These are phyloP conservation scores for Callyntrura sp. DNA, from an alignment of 2,888 invertebrate genomes.

Conservation along the genomic window DNA sequence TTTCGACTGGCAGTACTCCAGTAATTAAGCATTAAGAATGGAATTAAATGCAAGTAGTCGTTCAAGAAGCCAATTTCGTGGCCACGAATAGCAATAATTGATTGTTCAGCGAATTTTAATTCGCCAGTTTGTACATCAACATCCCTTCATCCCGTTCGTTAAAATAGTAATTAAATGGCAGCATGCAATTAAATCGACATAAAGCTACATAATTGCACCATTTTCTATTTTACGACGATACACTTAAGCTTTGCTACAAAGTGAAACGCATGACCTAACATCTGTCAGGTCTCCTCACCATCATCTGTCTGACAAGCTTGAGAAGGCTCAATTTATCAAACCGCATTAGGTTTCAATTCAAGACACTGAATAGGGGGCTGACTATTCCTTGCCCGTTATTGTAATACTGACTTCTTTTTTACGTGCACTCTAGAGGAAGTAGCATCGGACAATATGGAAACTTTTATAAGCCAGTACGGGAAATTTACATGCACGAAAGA, in stretches of 20 bases:
- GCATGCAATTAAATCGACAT: neutral
- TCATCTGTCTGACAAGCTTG: conserved; percentile 31
- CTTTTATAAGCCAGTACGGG: neutral
- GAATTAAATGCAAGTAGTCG: neutral
- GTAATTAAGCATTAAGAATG: neutral
- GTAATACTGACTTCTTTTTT: too few relatives aligned
- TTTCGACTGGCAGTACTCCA: neutral
- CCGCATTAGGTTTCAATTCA: neutral
- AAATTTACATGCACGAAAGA: neutral
- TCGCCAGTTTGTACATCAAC: neutral
- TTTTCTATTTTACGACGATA: neutral
- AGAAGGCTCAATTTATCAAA: too few relatives aligned
- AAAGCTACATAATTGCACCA: neutral
- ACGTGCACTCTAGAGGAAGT: too few relatives aligned
- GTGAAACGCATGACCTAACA: conserved; percentile 12
- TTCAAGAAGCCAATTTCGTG: neutral
- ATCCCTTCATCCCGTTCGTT: neutral
- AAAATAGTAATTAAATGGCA: neutral
- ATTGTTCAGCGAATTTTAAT: too few relatives aligned
- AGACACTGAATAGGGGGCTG: neutral
- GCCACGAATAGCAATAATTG: neutral
- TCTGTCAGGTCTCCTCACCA: conserved; percentile 46
- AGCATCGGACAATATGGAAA: neutral
- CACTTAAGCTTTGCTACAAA: neutral
- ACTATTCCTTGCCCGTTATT: too few relatives aligned